phyloP scores from a whole-genome alignment of 2,888 invertebrate genomes.

The Gortyna flavago region DNA sequence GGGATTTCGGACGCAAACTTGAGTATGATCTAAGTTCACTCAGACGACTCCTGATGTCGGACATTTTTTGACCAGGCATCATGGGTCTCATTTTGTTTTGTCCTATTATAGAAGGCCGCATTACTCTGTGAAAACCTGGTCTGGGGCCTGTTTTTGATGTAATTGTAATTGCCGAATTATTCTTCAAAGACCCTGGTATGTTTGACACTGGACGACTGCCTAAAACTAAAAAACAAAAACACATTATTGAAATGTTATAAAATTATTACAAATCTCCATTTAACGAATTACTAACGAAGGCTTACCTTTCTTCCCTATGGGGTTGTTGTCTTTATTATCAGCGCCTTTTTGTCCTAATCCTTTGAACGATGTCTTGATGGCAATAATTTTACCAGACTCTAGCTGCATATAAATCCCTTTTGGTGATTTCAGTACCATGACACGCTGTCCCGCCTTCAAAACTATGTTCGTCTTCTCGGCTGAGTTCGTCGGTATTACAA shows the following conservation, averaged over 20 bases:
- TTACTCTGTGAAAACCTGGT: conserved; percentile 81
- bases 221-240: conserved; percentile 77
- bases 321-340: conserved; percentile 81
- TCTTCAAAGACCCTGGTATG: conserved; percentile 89
- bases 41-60: conserved; percentile 82
- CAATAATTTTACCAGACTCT: conserved; percentile 98
- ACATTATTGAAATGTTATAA: conserved; percentile 3
- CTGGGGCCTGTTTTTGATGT: conserved; percentile 87
- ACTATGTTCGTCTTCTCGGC: conserved; percentile 97
- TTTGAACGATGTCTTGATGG: conserved; percentile 95
- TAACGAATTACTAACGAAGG: not conserved
- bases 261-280: not conserved
- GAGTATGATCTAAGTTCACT: conserved; percentile 81
- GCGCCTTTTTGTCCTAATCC: conserved; percentile 87
- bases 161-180: conserved; percentile 91
- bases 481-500: conserved; percentile 97
- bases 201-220: conserved; percentile 81
- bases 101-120: conserved; percentile 81
- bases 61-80: conserved; percentile 84
- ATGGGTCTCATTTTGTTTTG: conserved; percentile 82
- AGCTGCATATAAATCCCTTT: conserved; percentile 99
- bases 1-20: conserved; percentile 79
- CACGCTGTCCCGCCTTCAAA: conserved; percentile 97
- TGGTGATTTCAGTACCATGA: conserved; percentile 97
- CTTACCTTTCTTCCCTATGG: conserved; percentile 86